Evolutionary conservation across 2,888 invertebrate genomes (phyloP), one percentile per base, ranked within the genome.

Genomic region (Xestoiulus laeticollis): DNA sequence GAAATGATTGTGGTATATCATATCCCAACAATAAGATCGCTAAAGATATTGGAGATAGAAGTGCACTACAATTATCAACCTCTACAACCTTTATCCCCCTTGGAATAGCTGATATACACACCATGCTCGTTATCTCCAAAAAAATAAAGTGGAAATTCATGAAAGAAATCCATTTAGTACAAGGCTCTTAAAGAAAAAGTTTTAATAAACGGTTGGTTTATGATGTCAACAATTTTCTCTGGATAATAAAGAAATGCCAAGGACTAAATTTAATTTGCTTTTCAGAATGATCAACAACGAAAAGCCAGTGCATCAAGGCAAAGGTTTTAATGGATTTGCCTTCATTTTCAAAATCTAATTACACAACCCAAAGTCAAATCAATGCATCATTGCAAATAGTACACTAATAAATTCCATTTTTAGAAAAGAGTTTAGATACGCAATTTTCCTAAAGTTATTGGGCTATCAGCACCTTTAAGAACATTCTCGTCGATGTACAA

Each of bases 161-260:
- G 78, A 78, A 78, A 78, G 30, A 78, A 78, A 78, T 78, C 78
- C 12, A 78, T 78, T 12, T 78, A 78, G 30, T 30, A 22, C 78
- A 30, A 78, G 30, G 78, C 30, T 4, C 78, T 30, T 30, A 30
- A 14, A 78, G 78, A 22, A 78, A 78, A 78, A 78, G 22, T 68
- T 68, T 78, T 78, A 78, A 78, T 78, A 78, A 30, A 78, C 78
- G 30, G 14, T 10, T 78, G 78, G 78, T 78, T 78, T 78, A 78
- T 78, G 78, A 78, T 78, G 78, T 78, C 30, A 78, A 30, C 78
- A 78, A 78, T 78, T 78, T 78, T 14, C 78, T 78, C 78, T 30
- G 78, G 30, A 78, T 78, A 26, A 78, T 78, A 78, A 78, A 26
- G 78, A 78, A 78, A 78, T 78, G 78, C 26, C 78, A 78, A 78